phyloP scores from a whole-genome alignment of 2,113 vertebrate species.

The Numida meleagris region DNA sequence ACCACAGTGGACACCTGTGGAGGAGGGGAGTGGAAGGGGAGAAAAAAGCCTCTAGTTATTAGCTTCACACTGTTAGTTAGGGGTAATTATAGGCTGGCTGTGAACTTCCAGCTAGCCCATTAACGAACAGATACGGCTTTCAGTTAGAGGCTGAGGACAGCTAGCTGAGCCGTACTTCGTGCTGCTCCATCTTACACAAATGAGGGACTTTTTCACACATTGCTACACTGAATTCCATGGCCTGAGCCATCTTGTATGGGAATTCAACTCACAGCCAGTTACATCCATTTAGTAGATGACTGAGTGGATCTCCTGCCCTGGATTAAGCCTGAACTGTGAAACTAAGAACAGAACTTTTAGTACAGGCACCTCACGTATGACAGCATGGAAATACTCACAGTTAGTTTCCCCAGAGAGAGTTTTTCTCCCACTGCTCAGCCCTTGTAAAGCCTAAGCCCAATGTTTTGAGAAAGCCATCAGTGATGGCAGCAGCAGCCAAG shows the following conservation, averaged over 20 bases:
- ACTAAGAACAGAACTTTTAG: not conserved
- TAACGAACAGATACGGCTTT: not conserved
- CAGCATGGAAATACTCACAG: not conserved
- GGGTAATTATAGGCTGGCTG: not conserved
- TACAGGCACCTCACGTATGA: not conserved
- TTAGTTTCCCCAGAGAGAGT: not conserved
- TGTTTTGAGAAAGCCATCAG: not conserved
- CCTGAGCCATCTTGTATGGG: not conserved
- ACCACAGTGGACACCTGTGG: conserved; percentile 23
- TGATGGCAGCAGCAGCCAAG: not conserved
- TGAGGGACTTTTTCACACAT: fast-evolving
- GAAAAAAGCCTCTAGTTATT: not conserved
- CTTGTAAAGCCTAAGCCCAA: not conserved
- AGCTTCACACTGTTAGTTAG: not conserved
- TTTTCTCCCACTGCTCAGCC: not conserved
- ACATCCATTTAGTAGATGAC: not conserved
- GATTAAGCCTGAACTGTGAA: not conserved
- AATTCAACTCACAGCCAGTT: not conserved
- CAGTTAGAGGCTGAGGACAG: not conserved
- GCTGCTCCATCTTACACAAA: not conserved
- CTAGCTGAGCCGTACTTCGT: not conserved
- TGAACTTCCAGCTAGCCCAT: not conserved
- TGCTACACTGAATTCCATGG: not conserved
- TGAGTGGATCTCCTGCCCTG: not conserved
- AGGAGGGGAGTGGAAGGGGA: not conserved